Evolutionary conservation across 64 coral and sea anemone species (phyloP).

Genomic region (Pocillopora verrucosa): DNA sequence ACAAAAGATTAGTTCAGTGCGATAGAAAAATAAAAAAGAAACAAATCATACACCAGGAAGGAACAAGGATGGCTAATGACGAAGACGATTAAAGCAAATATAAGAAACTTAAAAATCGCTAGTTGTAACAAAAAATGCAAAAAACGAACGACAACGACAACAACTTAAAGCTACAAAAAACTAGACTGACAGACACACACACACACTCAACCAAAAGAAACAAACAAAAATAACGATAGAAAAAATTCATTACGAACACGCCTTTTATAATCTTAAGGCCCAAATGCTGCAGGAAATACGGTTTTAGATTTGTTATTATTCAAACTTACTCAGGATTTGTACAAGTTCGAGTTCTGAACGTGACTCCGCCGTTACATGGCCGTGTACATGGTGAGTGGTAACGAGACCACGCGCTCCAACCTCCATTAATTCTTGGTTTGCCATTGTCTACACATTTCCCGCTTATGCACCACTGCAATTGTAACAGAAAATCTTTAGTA

Average conservation of each 20-base stretch:
- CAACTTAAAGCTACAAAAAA: too few relatives aligned
- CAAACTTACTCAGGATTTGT: conserved; percentile 59
- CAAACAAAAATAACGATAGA: neutral
- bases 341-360: conserved; percentile 31
- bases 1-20: too few relatives aligned
- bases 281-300: too few relatives aligned
- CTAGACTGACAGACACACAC: too few relatives aligned
- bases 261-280: too few relatives aligned
- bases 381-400: conserved; percentile 38
- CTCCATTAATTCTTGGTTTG: conserved; percentile 20
- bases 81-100: too few relatives aligned
- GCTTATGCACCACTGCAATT: conserved; percentile 62
- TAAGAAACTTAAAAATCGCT: too few relatives aligned
- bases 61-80: too few relatives aligned
- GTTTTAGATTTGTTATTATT: neutral
- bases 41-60: too few relatives aligned
- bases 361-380: conserved; percentile 39
- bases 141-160: too few relatives aligned
- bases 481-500: neutral
- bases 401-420: conserved; percentile 37
- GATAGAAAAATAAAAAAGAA: too few relatives aligned
- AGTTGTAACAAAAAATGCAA: too few relatives aligned
- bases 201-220: neutral
- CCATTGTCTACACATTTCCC: conserved; percentile 57
- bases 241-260: neutral